These are phyloP conservation scores for Podarcis siculus DNA, from an alignment of 2,797 vertebrate genomes.

Conservation along the genomic window DNA sequence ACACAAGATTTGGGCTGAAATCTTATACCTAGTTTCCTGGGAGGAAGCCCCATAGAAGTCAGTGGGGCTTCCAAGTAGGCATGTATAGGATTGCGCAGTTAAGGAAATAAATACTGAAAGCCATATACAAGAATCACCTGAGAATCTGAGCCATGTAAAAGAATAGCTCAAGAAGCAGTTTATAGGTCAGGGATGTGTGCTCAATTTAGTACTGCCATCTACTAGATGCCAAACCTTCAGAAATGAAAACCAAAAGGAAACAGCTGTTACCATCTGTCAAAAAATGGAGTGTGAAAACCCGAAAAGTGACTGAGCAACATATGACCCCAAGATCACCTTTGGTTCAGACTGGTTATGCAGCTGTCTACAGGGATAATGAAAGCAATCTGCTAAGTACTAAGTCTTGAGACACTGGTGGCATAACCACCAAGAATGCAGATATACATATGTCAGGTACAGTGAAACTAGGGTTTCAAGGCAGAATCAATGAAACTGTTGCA, in stretches of 20 bases:
- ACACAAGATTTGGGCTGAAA: not conserved
- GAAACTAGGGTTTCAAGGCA: not conserved
- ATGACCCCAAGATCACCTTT: not conserved
- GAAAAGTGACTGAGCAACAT: not conserved
- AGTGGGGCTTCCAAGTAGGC: too few relatives aligned
- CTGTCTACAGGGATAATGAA: not conserved
- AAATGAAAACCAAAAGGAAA: not conserved
- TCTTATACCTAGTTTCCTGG: too few relatives aligned
- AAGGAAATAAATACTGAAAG: not conserved
- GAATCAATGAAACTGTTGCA: not conserved
- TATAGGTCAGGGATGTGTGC: not conserved
- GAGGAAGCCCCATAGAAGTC: too few relatives aligned
- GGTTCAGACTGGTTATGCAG: not conserved
- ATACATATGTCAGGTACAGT: not conserved
- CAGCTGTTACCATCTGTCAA: not conserved
- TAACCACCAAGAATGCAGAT: not conserved
- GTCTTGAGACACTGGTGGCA: not conserved
- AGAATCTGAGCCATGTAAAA: not conserved
- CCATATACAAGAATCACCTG: not conserved
- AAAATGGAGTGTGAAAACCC: not conserved
- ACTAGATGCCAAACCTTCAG: not conserved
- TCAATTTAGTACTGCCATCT: not conserved
- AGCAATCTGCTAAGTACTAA: not conserved
- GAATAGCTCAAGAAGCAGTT: not conserved
- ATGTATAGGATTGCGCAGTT: too few relatives aligned